A percentile compares a stretch with the other conserved stretches of the same genome.
phyloP scores from a whole-genome alignment of 2,113 vertebrate species.

The Phocoena phocoena region DNA sequence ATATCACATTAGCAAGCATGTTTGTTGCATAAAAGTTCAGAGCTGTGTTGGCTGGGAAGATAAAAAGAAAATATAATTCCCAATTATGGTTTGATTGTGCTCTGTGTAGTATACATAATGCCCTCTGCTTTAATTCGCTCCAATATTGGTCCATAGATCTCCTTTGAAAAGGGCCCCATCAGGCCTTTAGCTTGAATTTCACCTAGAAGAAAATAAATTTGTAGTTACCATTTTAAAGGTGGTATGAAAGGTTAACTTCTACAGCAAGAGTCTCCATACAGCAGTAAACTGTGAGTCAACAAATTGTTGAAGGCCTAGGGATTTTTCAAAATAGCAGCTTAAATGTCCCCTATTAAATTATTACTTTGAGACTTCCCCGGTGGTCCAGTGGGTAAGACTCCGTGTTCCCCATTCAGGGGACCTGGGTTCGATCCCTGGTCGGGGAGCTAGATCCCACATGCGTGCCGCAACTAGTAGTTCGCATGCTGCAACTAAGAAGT shows the following conservation, averaged over 20 bases:
- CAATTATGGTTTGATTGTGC: conserved; percentile 81
- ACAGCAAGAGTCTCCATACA: not conserved
- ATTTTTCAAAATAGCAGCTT: conserved; percentile 10
- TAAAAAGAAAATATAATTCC: not conserved
- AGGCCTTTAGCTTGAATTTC: conserved; percentile 93
- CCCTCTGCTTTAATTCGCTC: conserved; percentile 91
- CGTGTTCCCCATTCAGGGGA: too few relatives aligned
- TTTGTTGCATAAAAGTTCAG: conserved; percentile 15
- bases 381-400: too few relatives aligned
- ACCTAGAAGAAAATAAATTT: conserved; percentile 83
- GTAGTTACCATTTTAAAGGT: conserved; percentile 25
- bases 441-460: too few relatives aligned
- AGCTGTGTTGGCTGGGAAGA: not conserved
- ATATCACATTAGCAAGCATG: not conserved
- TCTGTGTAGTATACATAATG: conserved; percentile 87
- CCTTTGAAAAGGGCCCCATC: conserved; percentile 91
- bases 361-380: not conserved
- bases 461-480: too few relatives aligned
- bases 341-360: not conserved
- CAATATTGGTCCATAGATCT: conserved; percentile 91
- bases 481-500: too few relatives aligned
- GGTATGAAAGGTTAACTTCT: not conserved
- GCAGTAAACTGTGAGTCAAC: not conserved
- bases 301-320: not conserved
- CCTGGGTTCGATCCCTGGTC: too few relatives aligned